Evolutionary conservation across 2,888 invertebrate genomes (phyloP).

Genomic region (Stenodera caucasica): DNA sequence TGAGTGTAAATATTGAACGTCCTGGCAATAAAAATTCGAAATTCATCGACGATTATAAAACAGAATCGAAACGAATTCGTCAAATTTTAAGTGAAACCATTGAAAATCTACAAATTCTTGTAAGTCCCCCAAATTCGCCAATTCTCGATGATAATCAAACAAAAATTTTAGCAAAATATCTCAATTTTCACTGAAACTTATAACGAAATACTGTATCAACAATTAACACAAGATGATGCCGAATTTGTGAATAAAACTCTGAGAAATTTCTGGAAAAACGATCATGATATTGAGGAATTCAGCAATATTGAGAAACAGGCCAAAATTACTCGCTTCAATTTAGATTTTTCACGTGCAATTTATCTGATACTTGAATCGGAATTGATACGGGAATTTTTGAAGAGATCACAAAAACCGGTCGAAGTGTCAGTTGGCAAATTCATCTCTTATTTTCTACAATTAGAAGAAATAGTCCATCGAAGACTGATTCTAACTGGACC

Average conservation of each 20-base stretch:
- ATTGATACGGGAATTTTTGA: no score
- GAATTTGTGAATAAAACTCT: neutral
- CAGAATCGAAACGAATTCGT: neutral
- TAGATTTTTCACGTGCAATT: no score
- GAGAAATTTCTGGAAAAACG: neutral
- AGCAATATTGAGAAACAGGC: no score
- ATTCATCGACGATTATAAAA: neutral
- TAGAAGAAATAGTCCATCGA: neutral
- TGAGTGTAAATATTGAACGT: no score
- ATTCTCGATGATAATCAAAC: no score
- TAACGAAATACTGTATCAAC: neutral
- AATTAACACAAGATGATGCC: neutral
- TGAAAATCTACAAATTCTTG: neutral
- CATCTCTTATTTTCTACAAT: neutral
- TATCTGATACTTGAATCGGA: no score
- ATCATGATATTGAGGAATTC: neutral
- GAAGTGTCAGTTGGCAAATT: neutral
- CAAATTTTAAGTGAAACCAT: neutral
- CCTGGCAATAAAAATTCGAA: neutral
- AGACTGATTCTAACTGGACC: neutral
- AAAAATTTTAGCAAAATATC: neutral
- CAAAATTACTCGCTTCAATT: no score
- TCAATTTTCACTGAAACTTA: neutral
- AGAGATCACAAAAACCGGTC: neutral
- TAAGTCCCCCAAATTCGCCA: no score